These are phyloP conservation scores for Dimorphilus gyrociliatus DNA, from an alignment of 2,888 invertebrate species.

Conservation along the genomic window DNA sequence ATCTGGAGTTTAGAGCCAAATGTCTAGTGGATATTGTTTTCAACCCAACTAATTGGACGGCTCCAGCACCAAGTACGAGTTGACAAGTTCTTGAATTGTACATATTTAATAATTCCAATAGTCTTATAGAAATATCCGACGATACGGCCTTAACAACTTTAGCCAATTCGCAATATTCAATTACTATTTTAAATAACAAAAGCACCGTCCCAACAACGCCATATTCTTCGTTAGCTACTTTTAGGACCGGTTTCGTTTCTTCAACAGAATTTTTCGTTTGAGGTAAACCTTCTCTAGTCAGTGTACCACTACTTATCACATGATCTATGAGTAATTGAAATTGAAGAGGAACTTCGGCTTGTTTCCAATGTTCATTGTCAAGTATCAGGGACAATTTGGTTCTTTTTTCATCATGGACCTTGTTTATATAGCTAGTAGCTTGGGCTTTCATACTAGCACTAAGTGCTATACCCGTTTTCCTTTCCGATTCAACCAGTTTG, in stretches of 20 bases:
- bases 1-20: slow-evolving; percentile 39
- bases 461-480: too few relatives aligned
- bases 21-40: slow-evolving; percentile 62
- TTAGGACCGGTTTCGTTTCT: too few relatives aligned
- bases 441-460: too few relatives aligned
- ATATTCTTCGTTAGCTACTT: too few relatives aligned
- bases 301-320: not conserved
- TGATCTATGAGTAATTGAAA: not conserved
- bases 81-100: slow-evolving; percentile 54
- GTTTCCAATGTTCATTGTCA: slow-evolving; percentile 82
- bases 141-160: slow-evolving; percentile 59
- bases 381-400: slow-evolving; percentile 62
- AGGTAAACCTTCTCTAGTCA: not conserved
- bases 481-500: too few relatives aligned
- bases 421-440: slow-evolving; percentile 73
- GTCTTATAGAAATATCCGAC: slow-evolving; percentile 60
- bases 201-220: slow-evolving; percentile 63
- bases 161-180: slow-evolving; percentile 71
- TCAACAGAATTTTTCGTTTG: too few relatives aligned
- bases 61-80: slow-evolving; percentile 86
- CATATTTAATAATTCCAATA: slow-evolving; percentile 61
- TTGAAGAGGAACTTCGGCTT: slow-evolving; percentile 69
- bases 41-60: slow-evolving; percentile 72
- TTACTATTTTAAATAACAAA: slow-evolving; percentile 68
- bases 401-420: slow-evolving; percentile 74